Conservation (phyloP, 2,113 vertebrate species). For the Halcyon senegalensis region DNA sequence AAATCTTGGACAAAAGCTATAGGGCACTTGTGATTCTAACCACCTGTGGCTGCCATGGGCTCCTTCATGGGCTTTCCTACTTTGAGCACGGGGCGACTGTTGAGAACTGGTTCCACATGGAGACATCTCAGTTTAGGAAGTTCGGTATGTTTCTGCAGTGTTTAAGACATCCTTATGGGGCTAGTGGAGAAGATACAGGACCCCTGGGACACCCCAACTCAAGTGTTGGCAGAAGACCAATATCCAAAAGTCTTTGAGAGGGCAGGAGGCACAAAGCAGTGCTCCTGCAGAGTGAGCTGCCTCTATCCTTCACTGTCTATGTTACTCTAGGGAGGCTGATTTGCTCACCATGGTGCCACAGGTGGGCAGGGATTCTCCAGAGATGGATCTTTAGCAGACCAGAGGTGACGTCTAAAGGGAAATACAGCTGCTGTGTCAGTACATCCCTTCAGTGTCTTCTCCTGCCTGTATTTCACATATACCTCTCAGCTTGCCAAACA, state of each 20-base stretch:
- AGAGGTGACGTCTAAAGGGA: neutral
- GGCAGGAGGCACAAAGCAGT: neutral
- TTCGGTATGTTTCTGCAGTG: neutral
- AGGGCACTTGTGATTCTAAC: neutral
- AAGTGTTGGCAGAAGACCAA: neutral
- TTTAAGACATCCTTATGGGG: neutral
- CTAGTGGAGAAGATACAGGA: neutral
- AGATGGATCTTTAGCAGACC: neutral
- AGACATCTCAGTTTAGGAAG: neutral
- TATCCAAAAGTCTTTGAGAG: neutral
- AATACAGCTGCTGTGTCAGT: neutral
- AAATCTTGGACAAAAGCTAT: neutral
- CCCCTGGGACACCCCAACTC: neutral
- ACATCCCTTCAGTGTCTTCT: neutral
- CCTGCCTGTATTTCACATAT: neutral
- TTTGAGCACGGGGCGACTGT: fast-evolving
- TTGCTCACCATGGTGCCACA: fast-evolving
- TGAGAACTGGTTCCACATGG: neutral
- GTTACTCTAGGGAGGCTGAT: neutral
- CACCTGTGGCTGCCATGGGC: fast-evolving
- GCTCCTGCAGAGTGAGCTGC: neutral
- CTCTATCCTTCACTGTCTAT: neutral
- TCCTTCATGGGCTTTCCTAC: neutral
- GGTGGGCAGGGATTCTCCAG: neutral
- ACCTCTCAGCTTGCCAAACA: neutral